Conservation (phyloP, 2,888 invertebrate genomes). For the Cephalotes varians region DNA sequence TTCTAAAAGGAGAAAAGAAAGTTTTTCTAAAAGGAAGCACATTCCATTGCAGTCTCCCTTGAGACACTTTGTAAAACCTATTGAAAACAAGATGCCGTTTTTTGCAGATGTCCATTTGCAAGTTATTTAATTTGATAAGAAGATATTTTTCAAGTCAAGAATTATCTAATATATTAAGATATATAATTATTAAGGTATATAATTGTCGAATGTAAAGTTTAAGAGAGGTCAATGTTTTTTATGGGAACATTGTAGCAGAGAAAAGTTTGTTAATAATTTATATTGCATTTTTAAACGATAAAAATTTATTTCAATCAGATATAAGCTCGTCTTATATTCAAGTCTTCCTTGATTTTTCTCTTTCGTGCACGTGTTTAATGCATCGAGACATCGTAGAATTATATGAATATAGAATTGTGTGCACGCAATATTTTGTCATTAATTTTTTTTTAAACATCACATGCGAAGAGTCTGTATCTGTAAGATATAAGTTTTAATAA, state of each 20-base stretch:
- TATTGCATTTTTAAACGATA: slow-evolving; percentile 35
- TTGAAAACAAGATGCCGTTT: slow-evolving; percentile 43
- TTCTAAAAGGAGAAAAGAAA: slow-evolving; percentile 54
- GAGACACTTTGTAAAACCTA: slow-evolving; percentile 46
- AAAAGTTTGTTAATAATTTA: slow-evolving; percentile 43
- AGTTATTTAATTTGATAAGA: slow-evolving; percentile 52
- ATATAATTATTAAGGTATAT: slow-evolving; percentile 38
- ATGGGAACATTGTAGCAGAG: slow-evolving; percentile 36
- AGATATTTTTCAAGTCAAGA: slow-evolving; percentile 61
- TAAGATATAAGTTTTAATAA: slow-evolving; percentile 43
- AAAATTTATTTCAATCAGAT: slow-evolving; percentile 47
- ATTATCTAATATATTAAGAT: slow-evolving; percentile 47
- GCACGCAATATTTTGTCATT: background rate
- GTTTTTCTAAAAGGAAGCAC: slow-evolving; percentile 55
- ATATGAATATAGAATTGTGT: background rate
- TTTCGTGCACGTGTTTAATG: background rate
- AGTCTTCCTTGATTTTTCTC: slow-evolving; percentile 33
- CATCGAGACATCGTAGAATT: background rate
- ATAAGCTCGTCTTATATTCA: slow-evolving; percentile 54
- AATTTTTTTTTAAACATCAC: slow-evolving; percentile 32
- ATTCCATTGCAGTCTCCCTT: slow-evolving; percentile 35
- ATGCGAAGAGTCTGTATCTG: slow-evolving; percentile 17
- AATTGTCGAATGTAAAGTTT: slow-evolving; percentile 52
- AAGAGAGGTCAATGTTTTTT: slow-evolving; percentile 53
- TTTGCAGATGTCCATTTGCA: slow-evolving; percentile 40